Base-by-base conservation (phyloP, 2,797 vertebrate species). In the Leucoraja ocellata region DNA sequence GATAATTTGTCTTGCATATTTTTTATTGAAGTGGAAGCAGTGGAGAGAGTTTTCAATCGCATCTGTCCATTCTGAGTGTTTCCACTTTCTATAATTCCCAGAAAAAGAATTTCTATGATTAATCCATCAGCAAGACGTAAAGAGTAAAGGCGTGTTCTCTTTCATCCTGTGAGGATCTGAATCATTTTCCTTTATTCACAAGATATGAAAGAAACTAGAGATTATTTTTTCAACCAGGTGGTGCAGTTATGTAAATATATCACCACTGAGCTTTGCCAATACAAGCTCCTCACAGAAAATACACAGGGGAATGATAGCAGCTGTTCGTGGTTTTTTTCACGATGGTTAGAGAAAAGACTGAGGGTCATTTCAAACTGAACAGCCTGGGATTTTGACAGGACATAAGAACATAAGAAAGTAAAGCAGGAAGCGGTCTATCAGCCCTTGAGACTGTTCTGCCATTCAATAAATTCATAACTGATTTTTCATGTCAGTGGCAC, bases 211-310 rank as follows among this genome's bases (percentile, higher is more conserved):
- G 63, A 88, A 88, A 88, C n/a, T 36, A 32, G 63, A 68, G n/a
- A 88, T 36, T 88, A 88, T 36, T 88, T 88, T 88, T 36, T 68
- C 84, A 68, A 63, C 13, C 61, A 88, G 84, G 84, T 36, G 61
- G 84, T 68, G 61, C n/a, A 88, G 32, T 68, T 88, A 68, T 88
- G 84, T 88, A 88, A 88, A 88, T 88, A 88, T 65, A 65, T 88
- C 63, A 65, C 84, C n/a, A 88, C n/a, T 18, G 84, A 32, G 84
- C 36, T 65, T 88, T 68, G n/a, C 84, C 32, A 65, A 88, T 21
- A 36, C 32, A 63, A 88, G n/a, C 84, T 88, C 61, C 84, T 88
- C 84, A 88, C 84, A 21, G n/a, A 88, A 88, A 65, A 36, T 65
- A 65, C 84, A 32, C 61, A 36, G 14, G 84, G 84, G 84, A 65